Percentiles rank a stretch among this genome's conserved stretches.
phyloP scores from a whole-genome alignment of 2,797 vertebrate species.

The Scyliorhinus canicula region DNA sequence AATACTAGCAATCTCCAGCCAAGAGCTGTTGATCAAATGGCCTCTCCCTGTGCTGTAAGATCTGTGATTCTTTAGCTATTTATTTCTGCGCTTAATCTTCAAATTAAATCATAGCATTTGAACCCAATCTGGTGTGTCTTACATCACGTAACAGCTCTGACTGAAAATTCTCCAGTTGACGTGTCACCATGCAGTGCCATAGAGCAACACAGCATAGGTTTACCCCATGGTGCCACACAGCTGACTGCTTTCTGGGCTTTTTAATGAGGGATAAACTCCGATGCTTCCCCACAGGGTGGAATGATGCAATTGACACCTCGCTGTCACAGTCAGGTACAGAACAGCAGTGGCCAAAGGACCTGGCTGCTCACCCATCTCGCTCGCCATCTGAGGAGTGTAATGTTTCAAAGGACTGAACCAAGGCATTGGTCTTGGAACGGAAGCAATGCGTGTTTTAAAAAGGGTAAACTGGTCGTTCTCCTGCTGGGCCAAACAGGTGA shows the following conservation, averaged over 20 bases:
- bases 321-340: not conserved
- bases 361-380: not conserved
- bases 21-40: not conserved
- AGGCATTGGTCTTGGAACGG: too few relatives aligned
- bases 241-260: not conserved
- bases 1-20: not conserved
- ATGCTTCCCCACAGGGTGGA: not conserved
- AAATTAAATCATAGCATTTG: not conserved
- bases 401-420: not conserved
- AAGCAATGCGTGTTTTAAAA: not conserved
- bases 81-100: not conserved
- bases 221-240: too few relatives aligned
- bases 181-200: not conserved
- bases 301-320: not conserved
- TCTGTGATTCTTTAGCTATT: too few relatives aligned
- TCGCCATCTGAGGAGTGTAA: not conserved
- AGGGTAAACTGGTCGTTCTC: not conserved
- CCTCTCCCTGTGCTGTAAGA: not conserved
- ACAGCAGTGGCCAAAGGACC: not conserved
- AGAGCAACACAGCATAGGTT: not conserved
- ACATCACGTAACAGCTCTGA: not conserved
- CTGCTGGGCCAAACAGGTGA: not conserved
- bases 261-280: not conserved
- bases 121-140: not conserved
- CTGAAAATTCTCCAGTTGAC: not conserved